Evolutionary conservation across 1,140 invertebrate genomes (phyloP).

Genomic region (Hyposmocoma kahamanoa): DNA sequence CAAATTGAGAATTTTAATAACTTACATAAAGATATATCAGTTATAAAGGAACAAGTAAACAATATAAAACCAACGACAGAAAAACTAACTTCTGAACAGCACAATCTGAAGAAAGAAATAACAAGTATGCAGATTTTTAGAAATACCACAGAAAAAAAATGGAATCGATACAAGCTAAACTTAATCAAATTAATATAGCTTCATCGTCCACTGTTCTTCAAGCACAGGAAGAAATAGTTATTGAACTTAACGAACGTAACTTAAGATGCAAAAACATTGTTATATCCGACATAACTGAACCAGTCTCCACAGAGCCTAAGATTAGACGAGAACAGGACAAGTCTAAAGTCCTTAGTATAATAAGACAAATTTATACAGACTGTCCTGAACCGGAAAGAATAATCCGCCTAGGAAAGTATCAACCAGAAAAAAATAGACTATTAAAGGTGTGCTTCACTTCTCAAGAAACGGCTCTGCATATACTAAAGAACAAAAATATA

Average conservation of each 20-base stretch:
- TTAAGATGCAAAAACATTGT: slow-evolving; percentile 3
- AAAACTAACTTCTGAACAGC: too few relatives aligned
- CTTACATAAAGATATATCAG: too few relatives aligned
- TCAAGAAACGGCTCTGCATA: not conserved
- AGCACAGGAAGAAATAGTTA: too few relatives aligned
- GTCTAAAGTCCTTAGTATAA: not conserved
- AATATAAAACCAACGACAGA: too few relatives aligned
- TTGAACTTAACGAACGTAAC: not conserved
- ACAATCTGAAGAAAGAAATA: too few relatives aligned
- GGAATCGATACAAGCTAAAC: too few relatives aligned
- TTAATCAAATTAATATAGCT: too few relatives aligned
- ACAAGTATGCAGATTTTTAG: too few relatives aligned
- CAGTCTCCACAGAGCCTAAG: not conserved
- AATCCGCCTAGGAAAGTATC: slow-evolving; percentile 3
- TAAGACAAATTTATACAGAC: not conserved
- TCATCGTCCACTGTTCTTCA: too few relatives aligned
- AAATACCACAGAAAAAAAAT: too few relatives aligned
- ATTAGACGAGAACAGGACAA: not conserved
- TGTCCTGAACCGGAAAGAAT: slow-evolving; percentile 2
- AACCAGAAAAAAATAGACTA: not conserved
- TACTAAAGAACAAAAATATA: slow-evolving; percentile 5
- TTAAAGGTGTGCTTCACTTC: not conserved
- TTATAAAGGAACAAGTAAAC: too few relatives aligned
- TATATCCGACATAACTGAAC: slow-evolving; percentile 4
- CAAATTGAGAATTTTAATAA: too few relatives aligned